Evolutionary conservation across 2,888 invertebrate genomes (phyloP), one percentile per base, ranked within the genome.

Genomic region (Ryuthela nishihirai): DNA sequence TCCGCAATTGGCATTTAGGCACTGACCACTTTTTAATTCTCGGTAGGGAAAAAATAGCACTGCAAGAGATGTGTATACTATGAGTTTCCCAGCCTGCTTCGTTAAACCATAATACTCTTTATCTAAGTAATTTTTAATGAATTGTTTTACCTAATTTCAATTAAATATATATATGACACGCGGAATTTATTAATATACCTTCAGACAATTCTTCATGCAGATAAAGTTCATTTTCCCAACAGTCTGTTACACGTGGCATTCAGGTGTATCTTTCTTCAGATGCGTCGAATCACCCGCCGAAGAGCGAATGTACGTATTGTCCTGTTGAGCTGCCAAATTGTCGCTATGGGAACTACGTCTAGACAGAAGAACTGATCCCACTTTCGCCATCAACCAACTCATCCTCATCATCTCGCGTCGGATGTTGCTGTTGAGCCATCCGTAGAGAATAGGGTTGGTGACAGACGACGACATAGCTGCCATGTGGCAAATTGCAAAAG

Each of bases 401-500:
- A 60, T 32, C 3, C 46, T 18, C 1, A 58, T 54, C 65, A 79
- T 77, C 67, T 80, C 80, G 12, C 73, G 72, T 17, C 77, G 69
- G 69, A 82, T 80, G 68, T 81, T 80, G 62, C 81, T 80, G 70
- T 82, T 82, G 54, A 82, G 74, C 76, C 80, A 79, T 9, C 81
- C 82, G 69, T 82, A 82, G 23, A 81, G 74, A 25, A 82, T 76
- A 0, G 82, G 81, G 69, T 82, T 82, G 32, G 79, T 75, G 61
- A 79, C 77, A 1, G 81, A 80, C 1, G 81, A 80, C 20, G 77
- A 75, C 72, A 82, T 77, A 10, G 81, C 81, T 21, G 79, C 71
- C 64, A 81, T 70, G 67, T 82, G 81, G 64, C 80, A 80, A 39
- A 78, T 73, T 12, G 80, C 78, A 62, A 77, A 75, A 1, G 70